Base-by-base conservation (phyloP, 2,113 vertebrate species). In the Asarcornis scutulata region DNA sequence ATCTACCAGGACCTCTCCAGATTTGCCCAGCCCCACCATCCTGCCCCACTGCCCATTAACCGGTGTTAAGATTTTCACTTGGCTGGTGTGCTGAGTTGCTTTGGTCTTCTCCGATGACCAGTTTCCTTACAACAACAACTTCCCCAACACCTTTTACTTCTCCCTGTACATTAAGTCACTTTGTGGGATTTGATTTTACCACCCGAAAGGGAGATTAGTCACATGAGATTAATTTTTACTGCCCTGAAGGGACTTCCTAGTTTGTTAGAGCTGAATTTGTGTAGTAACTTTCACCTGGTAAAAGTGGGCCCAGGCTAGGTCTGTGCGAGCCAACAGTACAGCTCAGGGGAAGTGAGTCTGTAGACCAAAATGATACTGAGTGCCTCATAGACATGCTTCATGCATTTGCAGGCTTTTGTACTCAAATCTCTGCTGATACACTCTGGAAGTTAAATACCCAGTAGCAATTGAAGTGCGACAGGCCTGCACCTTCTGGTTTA, bases 21-120 rank as follows among this genome's bases (percentile, higher is more conserved):
- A 75, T 60, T 64, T 31, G 71, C 42, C 10, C 13, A 79, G 32
- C 15, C 25, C 9, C 63, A n/a, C 34, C 13, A 11, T 69, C 53
- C 68, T 86, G 15, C 21, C 69, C 62, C n/a, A 42, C 38, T 60
- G 26, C 13, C 17, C 11, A 15, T 46, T 59, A 64, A 17, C 15
- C 62, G 27, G 20, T 46, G 87, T 48, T 46, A 62, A 48, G 6
- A 32, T 12, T 92, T 92, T 68, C 42, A 69, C 13, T 83, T 17
- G 0, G 3, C 13, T n/a, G 9, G 1, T 76, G 23, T 6, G 3
- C 44, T 3, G 9, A 81, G 20, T 34, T 9, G 11, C 26, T 11
- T 38, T 29, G 7, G 32, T 69, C 42, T 72, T 85, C 83, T 87
- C 62, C 12, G 26, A 53, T 16, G n/a, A 38, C 8, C 29, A 38